Evolutionary conservation across 2,113 vertebrate genomes (phyloP), one percentile per base, ranked within the genome.

Genomic region (Coryphaenoides rupestris): DNA sequence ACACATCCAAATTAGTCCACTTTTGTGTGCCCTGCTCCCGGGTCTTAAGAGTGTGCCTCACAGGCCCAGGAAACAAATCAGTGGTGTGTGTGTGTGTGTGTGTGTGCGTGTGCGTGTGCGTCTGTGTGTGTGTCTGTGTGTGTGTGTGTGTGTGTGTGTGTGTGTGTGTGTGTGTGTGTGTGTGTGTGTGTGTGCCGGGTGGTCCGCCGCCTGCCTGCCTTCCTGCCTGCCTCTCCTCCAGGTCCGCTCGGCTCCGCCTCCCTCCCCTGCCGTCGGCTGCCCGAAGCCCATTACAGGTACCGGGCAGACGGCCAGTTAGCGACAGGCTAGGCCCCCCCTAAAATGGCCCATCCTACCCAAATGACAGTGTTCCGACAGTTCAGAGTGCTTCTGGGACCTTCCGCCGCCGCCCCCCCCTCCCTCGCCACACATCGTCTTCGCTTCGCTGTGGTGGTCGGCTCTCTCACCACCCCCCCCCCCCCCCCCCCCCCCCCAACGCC

Each of bases 21-120:
- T 55, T 69, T 62, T 63, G 61, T 55, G 2, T 3, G 33, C 52
- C 46, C 63, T 70, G 76, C 57, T 73, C 55, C 7, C 13, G n/a
- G 57, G 50, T 69, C 73, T 68, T 69, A 2, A 14, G 66, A 69
- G 57, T 78, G 74, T 68, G 68, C 65, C 80, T 66, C 47, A 52
- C 45, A 72, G 56, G 58, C 62, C 61, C 47, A 67, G 58, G 64
- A 70, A 74, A 73, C 65, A 75, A 78, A 79, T 55, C 55, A 61
- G 54, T 26, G 55, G 58, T 54, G 54, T 40, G 33, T 40, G 28
- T 70, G n/a, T n/a, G n/a, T n/a, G n/a, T n/a, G n/a, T n/a, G n/a
- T n/a, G n/a, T n/a, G n/a, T n/a, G n/a, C n/a, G n/a, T n/a, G n/a
- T n/a, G n/a, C n/a, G n/a, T n/a, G n/a, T n/a, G n/a, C n/a, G n/a